These are phyloP conservation scores for Acanthisitta chloris DNA, from an alignment of 2,113 vertebrate species.

Conservation along the genomic window DNA sequence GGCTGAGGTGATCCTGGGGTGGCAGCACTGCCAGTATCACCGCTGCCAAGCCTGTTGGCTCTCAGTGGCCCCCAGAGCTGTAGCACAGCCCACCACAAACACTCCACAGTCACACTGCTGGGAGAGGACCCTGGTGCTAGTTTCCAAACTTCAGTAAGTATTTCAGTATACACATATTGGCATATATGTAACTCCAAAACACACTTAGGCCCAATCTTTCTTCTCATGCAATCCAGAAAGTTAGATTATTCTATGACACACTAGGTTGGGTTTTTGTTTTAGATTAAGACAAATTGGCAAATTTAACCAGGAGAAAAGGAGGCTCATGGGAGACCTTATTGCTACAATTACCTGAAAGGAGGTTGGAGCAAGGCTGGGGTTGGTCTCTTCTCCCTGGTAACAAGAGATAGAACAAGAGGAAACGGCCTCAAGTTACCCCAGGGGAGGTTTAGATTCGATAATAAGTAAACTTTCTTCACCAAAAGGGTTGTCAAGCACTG, in stretches of 20 bases:
- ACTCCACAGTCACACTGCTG: neutral
- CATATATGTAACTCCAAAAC: neutral
- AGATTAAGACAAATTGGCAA: neutral
- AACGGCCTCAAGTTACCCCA: neutral
- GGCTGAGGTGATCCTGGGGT: neutral
- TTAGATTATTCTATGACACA: neutral
- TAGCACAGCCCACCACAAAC: neutral
- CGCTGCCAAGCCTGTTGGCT: neutral
- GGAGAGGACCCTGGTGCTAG: neutral
- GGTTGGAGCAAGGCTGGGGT: neutral
- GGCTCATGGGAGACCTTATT: neutral
- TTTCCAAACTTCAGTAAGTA: neutral
- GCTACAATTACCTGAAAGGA: neutral
- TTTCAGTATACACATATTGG: neutral
- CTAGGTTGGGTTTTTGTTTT: neutral
- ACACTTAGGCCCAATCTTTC: neutral
- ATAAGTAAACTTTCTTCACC: neutral
- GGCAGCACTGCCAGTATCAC: neutral
- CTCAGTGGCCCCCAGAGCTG: neutral
- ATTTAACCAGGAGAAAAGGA: neutral
- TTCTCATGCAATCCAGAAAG: neutral
- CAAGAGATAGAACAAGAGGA: neutral
- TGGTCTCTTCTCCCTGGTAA: accelerated
- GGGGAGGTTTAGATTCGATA: neutral
- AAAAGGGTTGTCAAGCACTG: no score